Percentiles rank a stretch among this genome's conserved stretches.
phyloP scores from a whole-genome alignment of 2,888 invertebrate genomes.

The Idaea biselata region DNA sequence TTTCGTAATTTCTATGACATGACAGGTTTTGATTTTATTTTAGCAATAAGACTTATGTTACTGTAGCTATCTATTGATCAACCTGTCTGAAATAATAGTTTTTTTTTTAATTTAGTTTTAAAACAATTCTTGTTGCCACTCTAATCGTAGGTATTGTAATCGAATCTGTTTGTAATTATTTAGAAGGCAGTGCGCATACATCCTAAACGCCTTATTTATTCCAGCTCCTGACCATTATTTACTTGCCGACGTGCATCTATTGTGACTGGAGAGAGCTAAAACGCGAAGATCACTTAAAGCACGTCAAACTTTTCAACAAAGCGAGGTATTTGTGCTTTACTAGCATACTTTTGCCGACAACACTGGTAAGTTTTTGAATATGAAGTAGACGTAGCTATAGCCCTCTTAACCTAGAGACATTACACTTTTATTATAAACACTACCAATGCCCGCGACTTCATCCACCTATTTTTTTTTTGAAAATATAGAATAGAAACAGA shows the following conservation, averaged over 20 bases:
- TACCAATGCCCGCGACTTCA: constrained; percentile 2
- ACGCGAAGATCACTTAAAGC: constrained; percentile 30
- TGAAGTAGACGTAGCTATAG: background rate
- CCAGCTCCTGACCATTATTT: constrained; percentile 51
- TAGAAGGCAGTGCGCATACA: no score
- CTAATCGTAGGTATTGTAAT: no score
- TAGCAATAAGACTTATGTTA: no score
- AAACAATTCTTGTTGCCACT: no score
- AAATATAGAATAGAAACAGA: no score
- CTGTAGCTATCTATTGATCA: no score
- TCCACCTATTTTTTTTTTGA: no score
- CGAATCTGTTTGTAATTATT: no score
- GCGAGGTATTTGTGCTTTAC: constrained; percentile 53
- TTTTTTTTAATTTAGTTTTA: no score
- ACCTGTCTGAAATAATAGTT: no score
- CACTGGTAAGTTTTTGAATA: constrained; percentile 47
- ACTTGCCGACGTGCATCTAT: constrained; percentile 55
- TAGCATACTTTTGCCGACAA: constrained; percentile 56
- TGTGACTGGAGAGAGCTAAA: constrained; percentile 58
- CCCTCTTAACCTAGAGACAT: background rate
- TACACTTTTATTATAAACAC: background rate
- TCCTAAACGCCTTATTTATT: constrained; percentile 27
- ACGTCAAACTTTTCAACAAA: constrained; percentile 48
- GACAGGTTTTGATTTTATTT: no score
- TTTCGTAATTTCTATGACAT: no score